Evolutionary conservation across 1,140 invertebrate species (phyloP), one percentile per base, ranked within the genome.

Genomic region (Drosophila leontia): DNA sequence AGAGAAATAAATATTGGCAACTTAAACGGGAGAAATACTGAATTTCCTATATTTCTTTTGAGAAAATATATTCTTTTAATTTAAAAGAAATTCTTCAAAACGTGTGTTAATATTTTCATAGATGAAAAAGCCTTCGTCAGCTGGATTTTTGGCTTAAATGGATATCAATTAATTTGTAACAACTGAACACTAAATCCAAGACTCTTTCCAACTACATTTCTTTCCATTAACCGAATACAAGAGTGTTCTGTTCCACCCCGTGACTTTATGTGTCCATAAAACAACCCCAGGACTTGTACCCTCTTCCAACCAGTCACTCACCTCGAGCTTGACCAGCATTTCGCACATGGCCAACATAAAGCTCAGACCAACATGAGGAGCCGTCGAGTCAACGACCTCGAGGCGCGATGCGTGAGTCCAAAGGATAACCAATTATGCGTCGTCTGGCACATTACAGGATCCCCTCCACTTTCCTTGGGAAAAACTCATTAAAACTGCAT

Each of bases 401-500:
- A 39, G 39, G 63, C 42, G 29, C 63, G 47, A 48, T 59, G 59
- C 57, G 68, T 65, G 83, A 58, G 44, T 75, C 71, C 70, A 61
- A 87, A 70, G 83, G 80, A 88, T 80, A 80, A 87, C 69, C 82
- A 85, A 85, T 85, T 86, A 86, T 85, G 74, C 74, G 63, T 72
- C 59, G 72, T 85, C 82, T 84, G 82, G 51, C 70, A 60, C 57
- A 82, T 82, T 81, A 77, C 48, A 57, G 32, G 74, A 57, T 50
- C n/a, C 65, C 70, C 48, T 35, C 9, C 8, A 8, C 9, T 7
- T 7, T 23, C 15, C 50, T n/a, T 3, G n/a, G 50, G 82, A 65
- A 71, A 86, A 90, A 84, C 80, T 88, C 85, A 88, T 88, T 88
- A 88, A 90, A 88, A 90, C 80, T 88, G 85, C 85, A 88, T 88